Conservation (phyloP, 2,797 vertebrate genomes). For the Setipinna tenuifilis region DNA sequence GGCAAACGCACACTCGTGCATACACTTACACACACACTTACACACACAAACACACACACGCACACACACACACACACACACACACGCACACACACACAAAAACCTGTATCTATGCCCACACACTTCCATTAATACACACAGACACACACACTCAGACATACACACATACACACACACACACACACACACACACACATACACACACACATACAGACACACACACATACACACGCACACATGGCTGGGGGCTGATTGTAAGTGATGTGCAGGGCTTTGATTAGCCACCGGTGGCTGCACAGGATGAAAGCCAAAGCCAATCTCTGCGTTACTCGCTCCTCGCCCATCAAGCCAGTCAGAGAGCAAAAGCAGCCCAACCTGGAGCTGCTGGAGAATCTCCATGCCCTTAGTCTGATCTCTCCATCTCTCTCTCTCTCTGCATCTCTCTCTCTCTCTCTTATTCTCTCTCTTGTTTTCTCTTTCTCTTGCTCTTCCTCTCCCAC, state of each 20-base stretch:
- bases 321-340: background rate
- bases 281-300: background rate
- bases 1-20: too few relatives aligned
- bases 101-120: background rate
- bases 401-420: background rate
- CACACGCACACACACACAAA: too few relatives aligned
- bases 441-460: background rate
- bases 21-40: too few relatives aligned
- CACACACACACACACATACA: background rate
- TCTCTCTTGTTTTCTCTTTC: background rate
- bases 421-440: background rate
- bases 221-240: slow-evolving; percentile 7
- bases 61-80: too few relatives aligned
- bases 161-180: background rate
- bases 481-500: background rate
- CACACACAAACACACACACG: too few relatives aligned
- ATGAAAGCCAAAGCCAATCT: background rate
- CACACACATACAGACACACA: background rate
- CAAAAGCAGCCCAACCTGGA: slow-evolving; percentile 11
- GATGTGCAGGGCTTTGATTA: slow-evolving; percentile 4
- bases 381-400: slow-evolving; percentile 5
- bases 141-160: background rate
- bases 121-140: background rate
- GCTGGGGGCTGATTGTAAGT: slow-evolving; percentile 25
- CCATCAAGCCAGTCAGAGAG: background rate